Base-by-base conservation (phyloP, 2,797 vertebrate species). In the Myotis vivesi region DNA sequence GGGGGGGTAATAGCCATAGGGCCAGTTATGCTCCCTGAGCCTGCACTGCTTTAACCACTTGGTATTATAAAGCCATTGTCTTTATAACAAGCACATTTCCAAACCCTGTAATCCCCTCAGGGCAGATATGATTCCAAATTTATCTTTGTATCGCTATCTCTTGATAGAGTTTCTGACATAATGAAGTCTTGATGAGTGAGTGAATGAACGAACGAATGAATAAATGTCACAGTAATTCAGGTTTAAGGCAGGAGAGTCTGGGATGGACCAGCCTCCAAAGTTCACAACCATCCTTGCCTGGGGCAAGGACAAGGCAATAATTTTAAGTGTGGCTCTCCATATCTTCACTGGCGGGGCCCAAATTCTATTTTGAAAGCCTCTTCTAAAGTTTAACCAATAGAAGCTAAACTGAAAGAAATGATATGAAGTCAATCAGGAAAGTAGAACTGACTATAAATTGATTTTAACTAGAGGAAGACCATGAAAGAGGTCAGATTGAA, bases 291-390 rank as follows among this genome's bases (percentile, higher is more conserved):
- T 36, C 41, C 10, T 55, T 30, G 15, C n/a, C 53, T 71, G 12
- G 30, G 13, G 5, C 38, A 57, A 49, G 44, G 16, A 59, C 7
- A 51, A 30, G 6, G 68, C 62, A 38, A 71, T 68, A 75, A 68
- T 5, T 12, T n/a, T 11, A 77, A 33, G 30, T 28, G 15, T 1
- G 1, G n/a, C n/a, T 92, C 53, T 92, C 23, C 17, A 66, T 20
- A 46, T 59, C 36, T 69, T 33, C 44, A 13, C 5, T 41, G 51
- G 23, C 8, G 5, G 28, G 0, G 80, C 8, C 9, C 4, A 38
- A 73, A 91, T 75, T 94, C 71, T 68, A 51, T 62, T 68, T 66
- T 2, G 1, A 82, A 93, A 87, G 44, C 10, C 28, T 94, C 51
- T 36, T 57, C 33, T 69, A 3, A 77, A 59, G 25, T 57, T 57